A percentile compares a stretch with the other conserved stretches of the same genome.
Conservation (phyloP, 2,113 vertebrate genomes). For the Circaetus gallicus region DNA sequence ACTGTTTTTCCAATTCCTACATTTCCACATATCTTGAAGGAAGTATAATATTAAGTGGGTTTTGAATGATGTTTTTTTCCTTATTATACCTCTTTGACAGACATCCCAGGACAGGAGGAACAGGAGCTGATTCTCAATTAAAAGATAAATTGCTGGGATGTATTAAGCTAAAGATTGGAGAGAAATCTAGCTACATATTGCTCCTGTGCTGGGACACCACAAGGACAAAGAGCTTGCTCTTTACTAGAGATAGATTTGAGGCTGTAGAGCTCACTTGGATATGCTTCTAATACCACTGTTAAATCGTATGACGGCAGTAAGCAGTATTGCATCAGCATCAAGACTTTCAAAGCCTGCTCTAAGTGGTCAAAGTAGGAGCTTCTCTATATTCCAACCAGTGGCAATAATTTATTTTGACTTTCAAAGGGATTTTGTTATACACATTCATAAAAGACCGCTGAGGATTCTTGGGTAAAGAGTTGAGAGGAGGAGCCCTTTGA, state of each 20-base stretch:
- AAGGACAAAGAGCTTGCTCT: background rate
- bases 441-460: background rate
- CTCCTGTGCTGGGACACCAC: background rate
- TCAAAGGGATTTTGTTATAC: constrained; percentile 12
- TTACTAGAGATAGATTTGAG: background rate
- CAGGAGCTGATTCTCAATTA: background rate
- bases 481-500: constrained; percentile 10
- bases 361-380: background rate
- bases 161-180: background rate
- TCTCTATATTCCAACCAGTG: background rate
- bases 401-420: constrained; percentile 30
- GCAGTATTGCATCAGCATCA: background rate
- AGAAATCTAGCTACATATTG: background rate
- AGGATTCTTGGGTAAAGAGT: constrained; percentile 7
- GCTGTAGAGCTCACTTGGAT: background rate
- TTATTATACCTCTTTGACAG: background rate
- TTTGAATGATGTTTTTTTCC: background rate
- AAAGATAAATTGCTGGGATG: background rate
- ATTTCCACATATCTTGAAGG: background rate
- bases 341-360: background rate
- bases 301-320: background rate
- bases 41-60: background rate
- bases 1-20: background rate
- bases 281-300: background rate
- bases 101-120: background rate